phyloP scores from a whole-genome alignment of 2,888 invertebrate species.

The Noctua comes region DNA sequence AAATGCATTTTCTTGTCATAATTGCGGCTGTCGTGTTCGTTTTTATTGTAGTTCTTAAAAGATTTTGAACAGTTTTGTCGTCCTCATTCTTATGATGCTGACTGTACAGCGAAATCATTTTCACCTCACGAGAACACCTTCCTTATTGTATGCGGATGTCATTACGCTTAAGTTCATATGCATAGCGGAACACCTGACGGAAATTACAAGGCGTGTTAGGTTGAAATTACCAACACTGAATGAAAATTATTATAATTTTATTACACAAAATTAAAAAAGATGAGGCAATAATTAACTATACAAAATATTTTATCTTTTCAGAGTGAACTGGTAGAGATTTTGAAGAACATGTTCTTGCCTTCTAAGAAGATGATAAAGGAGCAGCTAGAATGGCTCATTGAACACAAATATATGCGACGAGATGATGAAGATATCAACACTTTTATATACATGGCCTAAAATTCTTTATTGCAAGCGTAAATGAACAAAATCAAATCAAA shows the following conservation, averaged over 20 bases:
- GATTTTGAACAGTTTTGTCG: constrained; percentile 1
- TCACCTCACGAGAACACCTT: neutral
- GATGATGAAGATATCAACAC: constrained; percentile 99
- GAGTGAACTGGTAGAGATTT: constrained; percentile 98
- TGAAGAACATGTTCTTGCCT: constrained; percentile 99
- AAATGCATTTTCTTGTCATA: neutral
- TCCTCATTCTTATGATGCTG: neutral
- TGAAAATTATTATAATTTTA: neutral
- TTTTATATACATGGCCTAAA: constrained; percentile 98
- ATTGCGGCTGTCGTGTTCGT: neutral
- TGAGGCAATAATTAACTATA: neutral
- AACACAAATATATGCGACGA: constrained; percentile 99
- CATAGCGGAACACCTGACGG: neutral
- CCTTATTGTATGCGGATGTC: neutral
- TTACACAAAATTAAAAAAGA: neutral
- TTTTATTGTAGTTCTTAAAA: neutral
- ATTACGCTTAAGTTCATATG: neutral
- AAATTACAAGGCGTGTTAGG: neutral
- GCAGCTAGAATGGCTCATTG: constrained; percentile 99
- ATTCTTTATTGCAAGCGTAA: constrained; percentile 71
- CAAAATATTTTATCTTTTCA: constrained; percentile 74
- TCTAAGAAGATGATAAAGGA: constrained; percentile 99
- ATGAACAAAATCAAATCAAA: constrained; percentile 80
- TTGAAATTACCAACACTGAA: neutral
- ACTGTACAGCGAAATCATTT: neutral